These are phyloP conservation scores for Saccostrea glomerata DNA, from an alignment of 1,140 invertebrate species.

Conservation along the genomic window DNA sequence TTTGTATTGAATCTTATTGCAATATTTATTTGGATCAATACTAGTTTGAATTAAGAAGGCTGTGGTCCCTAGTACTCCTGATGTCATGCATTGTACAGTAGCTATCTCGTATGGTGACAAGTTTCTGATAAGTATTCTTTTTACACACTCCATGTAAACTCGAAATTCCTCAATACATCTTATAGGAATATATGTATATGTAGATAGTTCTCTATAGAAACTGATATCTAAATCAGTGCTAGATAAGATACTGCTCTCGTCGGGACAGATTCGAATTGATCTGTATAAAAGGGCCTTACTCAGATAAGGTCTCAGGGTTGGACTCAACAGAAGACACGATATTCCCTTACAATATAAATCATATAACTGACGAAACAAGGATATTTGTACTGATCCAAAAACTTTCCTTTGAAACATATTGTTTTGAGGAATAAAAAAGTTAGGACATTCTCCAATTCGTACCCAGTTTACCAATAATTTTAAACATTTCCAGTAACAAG, in stretches of 20 bases:
- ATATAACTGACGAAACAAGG: not conserved
- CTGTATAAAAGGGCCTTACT: not conserved
- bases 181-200: no score
- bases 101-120: no score
- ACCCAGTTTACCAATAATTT: not conserved
- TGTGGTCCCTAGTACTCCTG: not conserved
- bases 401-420: not conserved
- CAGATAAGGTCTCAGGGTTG: no score
- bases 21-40: no score
- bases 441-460: not conserved
- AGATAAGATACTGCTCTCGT: no score
- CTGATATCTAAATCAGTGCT: no score
- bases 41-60: not conserved
- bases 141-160: no score
- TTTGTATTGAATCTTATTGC: no score
- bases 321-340: not conserved
- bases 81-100: not conserved
- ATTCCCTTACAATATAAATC: not conserved
- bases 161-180: no score
- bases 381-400: not conserved
- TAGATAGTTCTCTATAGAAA: no score
- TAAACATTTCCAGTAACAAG: not conserved
- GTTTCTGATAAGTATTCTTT: no score
- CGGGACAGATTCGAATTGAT: not conserved
- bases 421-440: no score